phyloP scores from a whole-genome alignment of 2,113 vertebrate species.

The Apus apus region DNA sequence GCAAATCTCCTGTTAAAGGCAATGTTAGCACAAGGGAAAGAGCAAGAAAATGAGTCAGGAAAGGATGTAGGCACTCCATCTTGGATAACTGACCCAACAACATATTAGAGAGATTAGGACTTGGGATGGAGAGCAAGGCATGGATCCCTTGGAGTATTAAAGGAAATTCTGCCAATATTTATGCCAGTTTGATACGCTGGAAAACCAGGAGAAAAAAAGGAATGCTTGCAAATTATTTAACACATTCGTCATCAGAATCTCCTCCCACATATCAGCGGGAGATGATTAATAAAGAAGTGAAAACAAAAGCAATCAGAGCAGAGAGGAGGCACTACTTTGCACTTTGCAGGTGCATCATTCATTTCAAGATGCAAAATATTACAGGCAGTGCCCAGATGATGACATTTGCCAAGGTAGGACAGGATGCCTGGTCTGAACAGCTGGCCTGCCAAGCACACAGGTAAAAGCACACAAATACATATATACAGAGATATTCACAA shows the following conservation, averaged over 20 bases:
- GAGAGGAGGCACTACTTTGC: neutral
- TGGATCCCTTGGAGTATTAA: constrained; percentile 29
- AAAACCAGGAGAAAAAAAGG: constrained; percentile 38
- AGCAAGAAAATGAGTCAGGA: constrained; percentile 1
- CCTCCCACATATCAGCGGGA: constrained; percentile 15
- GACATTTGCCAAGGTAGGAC: neutral
- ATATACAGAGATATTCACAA: neutral
- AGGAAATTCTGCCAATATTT: constrained; percentile 64
- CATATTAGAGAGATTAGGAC: constrained; percentile 41
- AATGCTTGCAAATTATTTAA: constrained; percentile 63
- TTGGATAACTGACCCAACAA: constrained; percentile 46
- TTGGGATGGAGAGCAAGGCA: constrained; percentile 14
- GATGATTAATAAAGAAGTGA: constrained; percentile 49
- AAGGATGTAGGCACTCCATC: neutral
- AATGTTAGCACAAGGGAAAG: constrained; percentile 19
- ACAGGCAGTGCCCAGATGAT: neutral
- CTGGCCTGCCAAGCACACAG: neutral
- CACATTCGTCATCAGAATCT: constrained; percentile 43
- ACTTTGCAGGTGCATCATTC: neutral
- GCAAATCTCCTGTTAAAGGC: neutral
- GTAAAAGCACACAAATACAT: neutral
- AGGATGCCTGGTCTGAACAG: neutral
- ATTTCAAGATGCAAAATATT: neutral
- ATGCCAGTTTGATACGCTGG: constrained; percentile 42
- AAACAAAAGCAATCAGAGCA: constrained; percentile 37